Base-by-base conservation (phyloP, 2,888 invertebrate species). In the Melipona bicolor region DNA sequence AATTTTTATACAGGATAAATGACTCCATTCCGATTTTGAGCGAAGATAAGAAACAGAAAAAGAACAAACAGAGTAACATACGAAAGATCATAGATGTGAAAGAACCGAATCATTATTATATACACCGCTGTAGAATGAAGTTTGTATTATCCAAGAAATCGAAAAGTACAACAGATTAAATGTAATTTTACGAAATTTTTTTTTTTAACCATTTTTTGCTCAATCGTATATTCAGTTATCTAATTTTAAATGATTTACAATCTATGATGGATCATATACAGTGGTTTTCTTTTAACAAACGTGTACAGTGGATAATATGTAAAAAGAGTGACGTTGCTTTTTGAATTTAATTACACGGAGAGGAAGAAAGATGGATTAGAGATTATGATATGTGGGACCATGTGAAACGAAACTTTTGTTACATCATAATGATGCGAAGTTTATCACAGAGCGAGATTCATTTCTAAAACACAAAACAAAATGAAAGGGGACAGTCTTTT, bases 131-230 rank as follows among this genome's bases (percentile, higher is more conserved):
- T 83, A 83, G 84, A 69, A 87, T 52, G 24, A 87, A 86, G 74
- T 90, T 90, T 76, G 75, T 82, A 62, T 43, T 90, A 52, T 77
- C 78, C 36, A 85, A 84, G 73, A 79, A 24, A 68, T 78, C 81
- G 3, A 82, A 82, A 62, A 84, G 73, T 81, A 85, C 68, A 65
- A 54, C 72, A 54, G 65, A 86, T 81, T 88, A 83, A 83, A 70
- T 74, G 32, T 50, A 79, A 80, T 49, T 85, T 75, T 43, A 17
- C 27, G 19, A 27, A 50, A 81, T 50, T 76, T 76, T 73, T 76
- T 73, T 52, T 43, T 43, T 27, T 52, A 70, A 54, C 67, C 56
- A 36, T 72, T 77, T 61, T 77, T 59, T 49, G 43, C 54, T 73
- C 9, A 49, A 68, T 24, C n/a, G 2, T 36, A 61, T 27, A 61